A percentile compares a stretch with the other conserved stretches of the same genome.
Conservation (phyloP, 2,797 vertebrate genomes). For the Megalops cyprinoides region DNA sequence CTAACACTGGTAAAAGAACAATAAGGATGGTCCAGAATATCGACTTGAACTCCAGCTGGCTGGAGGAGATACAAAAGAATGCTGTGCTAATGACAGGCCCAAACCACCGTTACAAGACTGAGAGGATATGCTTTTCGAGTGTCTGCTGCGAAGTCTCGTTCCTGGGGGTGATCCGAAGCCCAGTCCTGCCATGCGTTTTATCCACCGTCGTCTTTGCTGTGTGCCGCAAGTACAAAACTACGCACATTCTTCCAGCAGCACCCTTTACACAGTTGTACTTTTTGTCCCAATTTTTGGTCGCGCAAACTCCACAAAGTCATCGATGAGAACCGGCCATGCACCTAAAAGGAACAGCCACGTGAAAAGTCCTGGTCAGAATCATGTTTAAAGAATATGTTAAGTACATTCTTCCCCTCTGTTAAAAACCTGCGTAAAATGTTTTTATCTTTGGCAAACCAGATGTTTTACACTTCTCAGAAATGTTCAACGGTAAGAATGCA, state of each 20-base stretch:
- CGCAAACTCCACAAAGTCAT: slow-evolving; percentile 97
- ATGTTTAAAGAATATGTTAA: background rate
- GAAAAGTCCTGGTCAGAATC: background rate
- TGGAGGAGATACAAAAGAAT: slow-evolving; percentile 71
- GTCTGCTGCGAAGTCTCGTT: slow-evolving; percentile 76
- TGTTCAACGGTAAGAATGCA: too few relatives aligned
- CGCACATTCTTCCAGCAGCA: background rate
- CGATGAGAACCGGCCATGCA: slow-evolving; percentile 96
- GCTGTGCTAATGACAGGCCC: slow-evolving; percentile 80
- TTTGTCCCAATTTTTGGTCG: slow-evolving; percentile 69
- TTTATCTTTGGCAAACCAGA: too few relatives aligned
- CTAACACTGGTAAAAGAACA: slow-evolving; percentile 70
- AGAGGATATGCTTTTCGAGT: slow-evolving; percentile 77
- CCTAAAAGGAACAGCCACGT: slow-evolving; percentile 67
- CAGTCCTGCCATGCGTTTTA: background rate
- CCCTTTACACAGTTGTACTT: slow-evolving; percentile 27
- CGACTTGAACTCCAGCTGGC: slow-evolving; percentile 76
- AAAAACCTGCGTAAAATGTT: background rate
- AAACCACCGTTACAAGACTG: slow-evolving; percentile 77
- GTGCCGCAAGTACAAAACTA: background rate
- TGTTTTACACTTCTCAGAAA: too few relatives aligned
- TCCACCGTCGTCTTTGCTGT: background rate
- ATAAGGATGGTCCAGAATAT: slow-evolving; percentile 68
- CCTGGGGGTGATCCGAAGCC: slow-evolving; percentile 67
- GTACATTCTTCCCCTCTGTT: background rate